These are phyloP conservation scores for Heliocidaris erythrogramma DNA, from an alignment of 35 echinoderm and acorn worm species.

Conservation along the genomic window DNA sequence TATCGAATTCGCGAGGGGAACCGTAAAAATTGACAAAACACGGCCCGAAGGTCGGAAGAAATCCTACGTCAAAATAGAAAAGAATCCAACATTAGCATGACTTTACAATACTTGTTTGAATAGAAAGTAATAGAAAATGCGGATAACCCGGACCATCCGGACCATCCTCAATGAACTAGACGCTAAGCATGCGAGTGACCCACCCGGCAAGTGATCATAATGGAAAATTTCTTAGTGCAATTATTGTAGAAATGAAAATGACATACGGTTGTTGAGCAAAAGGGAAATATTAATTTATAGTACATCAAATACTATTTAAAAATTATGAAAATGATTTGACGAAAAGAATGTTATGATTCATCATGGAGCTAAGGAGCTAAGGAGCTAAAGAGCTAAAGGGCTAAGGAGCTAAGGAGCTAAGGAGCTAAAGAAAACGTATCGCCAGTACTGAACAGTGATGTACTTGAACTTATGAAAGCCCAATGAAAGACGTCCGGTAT, in stretches of 20 bases:
- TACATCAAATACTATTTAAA: not conserved
- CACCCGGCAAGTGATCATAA: not conserved
- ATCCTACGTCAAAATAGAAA: slow-evolving; percentile 55
- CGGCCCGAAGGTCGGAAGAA: slow-evolving; percentile 84
- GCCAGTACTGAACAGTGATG: too few species aligned
- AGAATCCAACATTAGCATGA: not conserved
- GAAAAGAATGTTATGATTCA: not conserved
- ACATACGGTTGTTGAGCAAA: not conserved
- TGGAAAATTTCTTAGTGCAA: not conserved
- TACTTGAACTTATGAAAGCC: too few species aligned
- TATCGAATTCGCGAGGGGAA: slow-evolving; percentile 75
- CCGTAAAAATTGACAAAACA: slow-evolving; percentile 87
- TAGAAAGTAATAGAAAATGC: not conserved
- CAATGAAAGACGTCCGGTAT: too few species aligned
- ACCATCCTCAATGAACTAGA: not conserved
- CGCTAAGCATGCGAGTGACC: not conserved
- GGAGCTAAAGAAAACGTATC: too few species aligned
- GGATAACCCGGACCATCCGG: not conserved
- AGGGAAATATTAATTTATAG: too few species aligned
- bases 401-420: too few species aligned
- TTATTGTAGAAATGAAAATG: not conserved
- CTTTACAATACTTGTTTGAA: not conserved
- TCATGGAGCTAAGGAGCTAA: not conserved
- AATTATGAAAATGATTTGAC: not conserved
- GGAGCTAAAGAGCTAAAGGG: too few species aligned